Base-by-base conservation (phyloP, 1,140 invertebrate species). In the Manduca sexta region DNA sequence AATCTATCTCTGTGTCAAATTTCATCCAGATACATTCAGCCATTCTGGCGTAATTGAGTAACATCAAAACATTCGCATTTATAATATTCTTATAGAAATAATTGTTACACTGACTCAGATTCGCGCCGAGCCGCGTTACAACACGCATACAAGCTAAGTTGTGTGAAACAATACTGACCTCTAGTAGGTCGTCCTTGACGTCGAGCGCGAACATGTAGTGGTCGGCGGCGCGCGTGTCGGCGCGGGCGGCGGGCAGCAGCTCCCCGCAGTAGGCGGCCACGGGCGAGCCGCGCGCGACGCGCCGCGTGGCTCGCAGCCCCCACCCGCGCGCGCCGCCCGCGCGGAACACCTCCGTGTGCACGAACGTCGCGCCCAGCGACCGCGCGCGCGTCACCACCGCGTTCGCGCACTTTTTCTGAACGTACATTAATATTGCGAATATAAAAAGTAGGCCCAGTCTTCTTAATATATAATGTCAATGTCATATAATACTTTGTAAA, bases 191-290 rank as follows among this genome's bases (percentile, higher is more conserved):
- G 4, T 52, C 69, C 50, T 85, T 85, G 37, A 85, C 52, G 34
- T 88, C 95, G 31, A 98, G 86, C 84, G 97, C 94, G 87, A 97
- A 98, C 51, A 98, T 89, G 81, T 97, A 98, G 8, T 94, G 95
- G 82, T 98, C 96, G 71, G 95, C 92, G 60, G 93, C 90, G 46
- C 96, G 84, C 30, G 92, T 90, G 86, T 97, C 95, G 15, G 96
- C 96, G 69, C 94, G 92, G 2, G 88, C 89, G 67, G 95, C 93
- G 1, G 92, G 91, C 51, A 98, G 92, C 31, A 98, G 91, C 86
- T 97, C 95, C 2, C 96, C 96, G 39, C 94, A 91, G 78, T 97
- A 98, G 72, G 93, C 92, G 56, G 88, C 92, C n/a, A 98, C 93
- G 74, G 95, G 97, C 6, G 91, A 90, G 38, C 96, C 97, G 77